Base-by-base conservation (phyloP, 2,888 invertebrate species). In the Yponomeuta sedellus region DNA sequence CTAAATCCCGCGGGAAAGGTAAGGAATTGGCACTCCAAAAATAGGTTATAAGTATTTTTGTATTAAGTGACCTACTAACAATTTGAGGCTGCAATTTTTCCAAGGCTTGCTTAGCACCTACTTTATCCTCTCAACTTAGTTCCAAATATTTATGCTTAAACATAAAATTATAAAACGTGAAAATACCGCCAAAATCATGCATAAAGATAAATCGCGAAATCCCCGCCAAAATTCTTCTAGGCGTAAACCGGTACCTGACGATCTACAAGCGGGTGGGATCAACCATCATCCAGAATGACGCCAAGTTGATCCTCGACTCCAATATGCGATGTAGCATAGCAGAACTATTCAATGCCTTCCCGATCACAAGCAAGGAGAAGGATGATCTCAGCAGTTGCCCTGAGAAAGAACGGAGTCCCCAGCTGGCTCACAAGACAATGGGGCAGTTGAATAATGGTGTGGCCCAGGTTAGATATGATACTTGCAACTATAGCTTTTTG, bases 1-100 rank as follows among this genome's bases (percentile, higher is more conserved):
- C 96, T 2, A 96, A 95, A 86, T 97, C 96, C 74, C 92, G 94
- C 86, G 97, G 97, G 92, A 96, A 93, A 88, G 93, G 96, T 95
- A 79, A 72, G n/a, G 70, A 67, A 66, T 22, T 68, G 64, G 64
- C 63, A 61, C 44, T 65, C 44, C 63, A 19, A 39, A 63, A 63
- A 19, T 44, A 44, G 63, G 63, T 63, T 61, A 25, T 25, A 67
- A 68, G 67, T 71, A 69, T 39, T 67, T 57, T 44, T 62, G 44
- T 65, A 65, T 63, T 63, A 12, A 1, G 44, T 52, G 63, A 20
- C 22, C 63, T 44, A 44, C 10, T 61, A 25, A 16, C 16, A 61
- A 61, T n/a, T 2, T 16, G 44, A 12, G 3, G 44, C 44, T 4
- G 34, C 34, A 34, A 34, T 34, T 34, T 34, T 34, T 5, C 10